Evolutionary conservation across 2,797 vertebrate genomes (phyloP).

Genomic region (Malurus leucopterus): DNA sequence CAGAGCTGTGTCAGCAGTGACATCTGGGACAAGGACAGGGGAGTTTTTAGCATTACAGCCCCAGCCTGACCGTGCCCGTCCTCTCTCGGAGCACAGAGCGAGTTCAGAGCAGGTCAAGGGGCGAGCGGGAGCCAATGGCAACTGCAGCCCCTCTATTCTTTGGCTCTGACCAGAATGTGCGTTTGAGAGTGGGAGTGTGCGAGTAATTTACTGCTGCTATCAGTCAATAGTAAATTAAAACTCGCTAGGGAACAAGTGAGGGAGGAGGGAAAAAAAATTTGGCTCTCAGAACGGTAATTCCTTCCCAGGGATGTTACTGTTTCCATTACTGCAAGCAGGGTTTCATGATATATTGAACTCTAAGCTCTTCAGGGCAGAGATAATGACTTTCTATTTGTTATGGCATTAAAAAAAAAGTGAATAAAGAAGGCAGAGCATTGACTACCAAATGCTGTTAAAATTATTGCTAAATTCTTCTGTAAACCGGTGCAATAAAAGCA

Average conservation of each 20-base stretch:
- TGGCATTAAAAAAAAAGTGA: background rate
- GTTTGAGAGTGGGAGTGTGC: constrained; percentile 49
- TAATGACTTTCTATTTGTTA: constrained; percentile 55
- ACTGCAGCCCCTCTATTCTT: background rate
- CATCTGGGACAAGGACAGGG: constrained; percentile 69
- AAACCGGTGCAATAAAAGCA: background rate
- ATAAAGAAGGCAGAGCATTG: constrained; percentile 1
- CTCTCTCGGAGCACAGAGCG: background rate
- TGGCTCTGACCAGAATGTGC: constrained; percentile 20
- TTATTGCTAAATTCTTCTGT: constrained; percentile 35
- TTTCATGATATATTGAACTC: constrained; percentile 50
- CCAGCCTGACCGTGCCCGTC: background rate
- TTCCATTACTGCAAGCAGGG: constrained; percentile 48
- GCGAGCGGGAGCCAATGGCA: background rate
- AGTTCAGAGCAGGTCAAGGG: constrained; percentile 14
- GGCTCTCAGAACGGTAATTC: constrained; percentile 40
- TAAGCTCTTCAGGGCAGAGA: constrained; percentile 51
- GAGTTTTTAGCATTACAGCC: background rate
- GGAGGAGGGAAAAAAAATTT: constrained; percentile 44
- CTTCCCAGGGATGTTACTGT: constrained; percentile 60
- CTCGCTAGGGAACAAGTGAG: constrained; percentile 36
- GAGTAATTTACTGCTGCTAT: constrained; percentile 52
- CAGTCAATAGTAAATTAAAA: constrained; percentile 61
- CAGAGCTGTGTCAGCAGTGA: constrained; percentile 88
- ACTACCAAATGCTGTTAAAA: constrained; percentile 47